Evolutionary conservation across 2,113 vertebrate species (phyloP).

Genomic region (Marmota flaviventris): DNA sequence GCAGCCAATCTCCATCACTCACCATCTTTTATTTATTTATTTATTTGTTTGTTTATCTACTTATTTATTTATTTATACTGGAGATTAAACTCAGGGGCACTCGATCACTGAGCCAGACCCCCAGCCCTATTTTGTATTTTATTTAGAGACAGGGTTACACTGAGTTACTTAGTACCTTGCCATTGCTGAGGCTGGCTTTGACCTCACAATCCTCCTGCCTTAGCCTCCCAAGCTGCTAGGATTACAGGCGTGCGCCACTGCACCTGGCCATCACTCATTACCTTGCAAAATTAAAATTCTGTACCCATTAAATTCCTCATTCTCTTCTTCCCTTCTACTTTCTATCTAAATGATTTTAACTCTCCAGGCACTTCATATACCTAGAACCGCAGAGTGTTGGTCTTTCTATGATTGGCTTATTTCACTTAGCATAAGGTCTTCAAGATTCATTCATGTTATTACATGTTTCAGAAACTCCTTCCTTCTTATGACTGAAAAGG

Average conservation of each 20-base stretch:
- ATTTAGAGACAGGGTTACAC: no score
- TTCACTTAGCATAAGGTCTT: not conserved
- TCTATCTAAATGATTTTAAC: not conserved
- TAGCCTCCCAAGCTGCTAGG: no score
- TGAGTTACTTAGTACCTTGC: no score
- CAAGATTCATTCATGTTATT: not conserved
- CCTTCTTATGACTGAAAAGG: not conserved
- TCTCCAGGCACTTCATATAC: not conserved
- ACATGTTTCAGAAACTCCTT: not conserved
- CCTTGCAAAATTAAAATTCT: not conserved
- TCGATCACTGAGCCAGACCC: no score
- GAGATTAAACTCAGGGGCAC: no score
- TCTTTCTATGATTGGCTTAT: not conserved
- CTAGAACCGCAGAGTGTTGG: not conserved
- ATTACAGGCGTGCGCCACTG: rapidly evolving
- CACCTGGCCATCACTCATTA: not conserved
- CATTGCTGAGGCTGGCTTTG: no score
- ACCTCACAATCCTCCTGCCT: no score
- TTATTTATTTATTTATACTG: no score
- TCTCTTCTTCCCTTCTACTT: not conserved
- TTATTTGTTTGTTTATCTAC: no score
- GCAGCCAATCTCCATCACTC: not conserved
- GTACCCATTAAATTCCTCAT: not conserved
- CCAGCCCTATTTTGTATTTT: no score
- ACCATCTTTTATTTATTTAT: not conserved